Conservation (phyloP, 1,140 invertebrate species). For the Leguminivora glycinivorella region DNA sequence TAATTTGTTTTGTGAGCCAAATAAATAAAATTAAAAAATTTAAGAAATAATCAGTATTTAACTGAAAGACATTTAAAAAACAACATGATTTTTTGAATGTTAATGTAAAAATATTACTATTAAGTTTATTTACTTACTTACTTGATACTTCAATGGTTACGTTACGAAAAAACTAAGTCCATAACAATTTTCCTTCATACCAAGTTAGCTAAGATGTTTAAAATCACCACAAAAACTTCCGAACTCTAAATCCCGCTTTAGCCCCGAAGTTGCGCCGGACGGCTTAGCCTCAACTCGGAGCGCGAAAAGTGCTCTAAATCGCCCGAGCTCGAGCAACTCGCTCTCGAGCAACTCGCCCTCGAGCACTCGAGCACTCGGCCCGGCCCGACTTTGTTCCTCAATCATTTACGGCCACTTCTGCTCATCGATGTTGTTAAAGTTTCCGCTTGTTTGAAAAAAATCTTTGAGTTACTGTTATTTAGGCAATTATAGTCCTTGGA, state of each 20-base stretch:
- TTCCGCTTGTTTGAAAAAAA: background rate
- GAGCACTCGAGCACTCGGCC: slow-evolving; percentile 1
- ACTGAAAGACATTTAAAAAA: too few species aligned
- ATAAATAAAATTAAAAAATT: too few species aligned
- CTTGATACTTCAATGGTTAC: too few species aligned
- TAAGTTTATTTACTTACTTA: too few species aligned
- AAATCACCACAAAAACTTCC: background rate
- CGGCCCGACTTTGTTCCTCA: background rate
- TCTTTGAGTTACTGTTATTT: background rate
- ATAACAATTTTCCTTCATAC: background rate
- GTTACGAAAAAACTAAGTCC: background rate
- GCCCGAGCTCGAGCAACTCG: slow-evolving; percentile 16
- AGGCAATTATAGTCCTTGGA: background rate
- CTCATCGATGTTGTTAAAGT: slow-evolving; percentile 15
- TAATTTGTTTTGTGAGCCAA: too few species aligned
- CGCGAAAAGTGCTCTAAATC: slow-evolving; percentile 23
- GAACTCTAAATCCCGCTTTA: slow-evolving; percentile 3
- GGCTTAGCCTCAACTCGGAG: background rate
- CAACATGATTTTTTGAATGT: too few species aligned
- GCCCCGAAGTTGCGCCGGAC: background rate
- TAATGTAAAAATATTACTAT: too few species aligned
- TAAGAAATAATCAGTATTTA: too few species aligned
- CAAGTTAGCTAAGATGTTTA: background rate
- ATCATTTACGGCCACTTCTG: slow-evolving; percentile 18
- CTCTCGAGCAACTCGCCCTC: background rate